These are phyloP conservation scores for Muscidifurax raptorellus DNA, from an alignment of 1,140 invertebrate species.

Conservation along the genomic window DNA sequence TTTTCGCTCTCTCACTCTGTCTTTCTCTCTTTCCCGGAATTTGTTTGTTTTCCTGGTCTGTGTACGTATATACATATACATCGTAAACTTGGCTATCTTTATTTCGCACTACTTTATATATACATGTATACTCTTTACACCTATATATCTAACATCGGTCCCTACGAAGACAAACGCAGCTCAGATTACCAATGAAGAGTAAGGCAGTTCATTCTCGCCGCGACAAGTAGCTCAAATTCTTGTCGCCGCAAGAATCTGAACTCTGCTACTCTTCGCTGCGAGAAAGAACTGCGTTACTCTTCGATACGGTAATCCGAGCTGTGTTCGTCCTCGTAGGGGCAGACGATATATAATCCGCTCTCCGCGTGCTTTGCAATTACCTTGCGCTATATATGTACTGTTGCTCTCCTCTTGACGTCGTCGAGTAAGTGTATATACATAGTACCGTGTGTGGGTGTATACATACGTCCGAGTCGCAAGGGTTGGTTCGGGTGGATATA, in stretches of 20 bases:
- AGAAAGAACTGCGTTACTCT: too few relatives aligned
- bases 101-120: neutral
- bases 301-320: too few relatives aligned
- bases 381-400: neutral
- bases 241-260: too few relatives aligned
- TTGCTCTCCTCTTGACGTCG: neutral
- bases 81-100: conserved; percentile 14
- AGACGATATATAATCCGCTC: too few relatives aligned
- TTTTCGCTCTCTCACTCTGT: neutral
- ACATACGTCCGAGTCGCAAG: neutral
- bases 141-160: neutral
- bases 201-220: too few relatives aligned
- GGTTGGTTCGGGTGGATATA: neutral
- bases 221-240: too few relatives aligned
- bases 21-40: neutral
- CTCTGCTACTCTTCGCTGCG: too few relatives aligned
- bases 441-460: too few relatives aligned
- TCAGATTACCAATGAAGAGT: too few relatives aligned
- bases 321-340: too few relatives aligned
- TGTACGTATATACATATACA: neutral
- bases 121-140: neutral
- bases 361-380: too few relatives aligned
- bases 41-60: neutral
- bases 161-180: too few relatives aligned
- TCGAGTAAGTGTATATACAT: neutral